These are phyloP conservation scores for Drosophila nigrodunni DNA, from an alignment of 1,140 invertebrate genomes.

Conservation along the genomic window DNA sequence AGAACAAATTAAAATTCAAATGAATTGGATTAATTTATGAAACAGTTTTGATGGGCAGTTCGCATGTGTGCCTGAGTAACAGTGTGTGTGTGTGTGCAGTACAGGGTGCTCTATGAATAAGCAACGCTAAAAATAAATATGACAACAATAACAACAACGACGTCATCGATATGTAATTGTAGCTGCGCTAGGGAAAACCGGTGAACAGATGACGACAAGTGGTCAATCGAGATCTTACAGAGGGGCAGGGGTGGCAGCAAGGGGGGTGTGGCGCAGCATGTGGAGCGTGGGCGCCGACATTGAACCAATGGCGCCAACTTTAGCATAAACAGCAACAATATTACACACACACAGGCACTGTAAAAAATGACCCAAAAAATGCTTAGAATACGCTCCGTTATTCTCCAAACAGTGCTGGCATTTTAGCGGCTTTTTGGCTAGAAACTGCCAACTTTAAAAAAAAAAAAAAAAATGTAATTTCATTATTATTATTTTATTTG, in stretches of 20 bases:
- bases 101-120: slow-evolving; percentile 51
- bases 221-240: slow-evolving; percentile 31
- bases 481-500: no score
- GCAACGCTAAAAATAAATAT: slow-evolving; percentile 71
- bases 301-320: slow-evolving; percentile 56
- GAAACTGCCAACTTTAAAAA: no score
- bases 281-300: slow-evolving; percentile 62
- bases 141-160: slow-evolving; percentile 53
- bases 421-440: no score
- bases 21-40: slow-evolving; percentile 53
- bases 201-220: slow-evolving; percentile 57
- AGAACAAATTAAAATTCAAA: slow-evolving; percentile 44
- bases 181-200: slow-evolving; percentile 28
- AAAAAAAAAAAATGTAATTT: no score
- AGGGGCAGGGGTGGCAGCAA: no score
- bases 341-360: slow-evolving; percentile 22
- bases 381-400: no score
- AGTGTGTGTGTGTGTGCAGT: neutral
- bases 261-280: slow-evolving; percentile 39
- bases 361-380: neutral
- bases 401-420: no score
- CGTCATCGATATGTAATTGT: slow-evolving; percentile 41
- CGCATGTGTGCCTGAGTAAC: no score
- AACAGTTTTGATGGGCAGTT: slow-evolving; percentile 28
- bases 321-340: slow-evolving; percentile 70